phyloP scores from a whole-genome alignment of 1,140 invertebrate species.

The Thereuonema tuberculata region DNA sequence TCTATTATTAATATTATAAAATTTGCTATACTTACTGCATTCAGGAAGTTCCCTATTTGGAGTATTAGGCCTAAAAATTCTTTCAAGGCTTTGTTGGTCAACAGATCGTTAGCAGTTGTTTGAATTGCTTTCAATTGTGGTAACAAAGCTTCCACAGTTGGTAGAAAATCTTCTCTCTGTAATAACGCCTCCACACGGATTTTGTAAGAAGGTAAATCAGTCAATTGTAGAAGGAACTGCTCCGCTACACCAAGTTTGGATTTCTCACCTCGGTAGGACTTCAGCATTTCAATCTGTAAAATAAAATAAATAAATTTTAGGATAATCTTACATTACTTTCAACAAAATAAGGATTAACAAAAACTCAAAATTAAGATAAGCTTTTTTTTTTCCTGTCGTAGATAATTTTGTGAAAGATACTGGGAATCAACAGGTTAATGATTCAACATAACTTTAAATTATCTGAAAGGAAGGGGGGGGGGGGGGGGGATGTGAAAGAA shows the following conservation, averaged over 20 bases:
- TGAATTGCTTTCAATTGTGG: constrained; percentile 34
- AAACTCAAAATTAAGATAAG: no score
- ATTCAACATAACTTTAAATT: no score
- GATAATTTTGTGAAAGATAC: no score
- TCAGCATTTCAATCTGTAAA: constrained; percentile 30
- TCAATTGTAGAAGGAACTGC: constrained; percentile 30
- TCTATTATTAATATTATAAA: no score
- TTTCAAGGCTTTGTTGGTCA: constrained; percentile 27
- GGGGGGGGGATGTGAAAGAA: no score
- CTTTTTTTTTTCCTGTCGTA: no score
- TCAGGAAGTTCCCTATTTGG: constrained; percentile 37
- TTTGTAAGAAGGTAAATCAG: constrained; percentile 30
- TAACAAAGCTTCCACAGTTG: constrained; percentile 34
- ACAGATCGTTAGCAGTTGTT: constrained; percentile 28
- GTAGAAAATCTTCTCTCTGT: constrained; percentile 40
- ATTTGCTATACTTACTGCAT: constrained; percentile 39
- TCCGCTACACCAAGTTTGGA: constrained; percentile 34
- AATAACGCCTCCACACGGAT: constrained; percentile 36
- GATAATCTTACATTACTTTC: no score
- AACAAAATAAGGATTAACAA: no score
- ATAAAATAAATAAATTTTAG: no score
- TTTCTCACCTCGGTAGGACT: constrained; percentile 24
- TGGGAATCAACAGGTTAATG: no score
- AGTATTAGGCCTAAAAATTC: constrained; percentile 36
- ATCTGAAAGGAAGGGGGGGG: no score